A percentile compares a stretch with the other conserved stretches of the same genome.
phyloP scores from a whole-genome alignment of 1,140 invertebrate species.

The Macrobrachium nipponense region DNA sequence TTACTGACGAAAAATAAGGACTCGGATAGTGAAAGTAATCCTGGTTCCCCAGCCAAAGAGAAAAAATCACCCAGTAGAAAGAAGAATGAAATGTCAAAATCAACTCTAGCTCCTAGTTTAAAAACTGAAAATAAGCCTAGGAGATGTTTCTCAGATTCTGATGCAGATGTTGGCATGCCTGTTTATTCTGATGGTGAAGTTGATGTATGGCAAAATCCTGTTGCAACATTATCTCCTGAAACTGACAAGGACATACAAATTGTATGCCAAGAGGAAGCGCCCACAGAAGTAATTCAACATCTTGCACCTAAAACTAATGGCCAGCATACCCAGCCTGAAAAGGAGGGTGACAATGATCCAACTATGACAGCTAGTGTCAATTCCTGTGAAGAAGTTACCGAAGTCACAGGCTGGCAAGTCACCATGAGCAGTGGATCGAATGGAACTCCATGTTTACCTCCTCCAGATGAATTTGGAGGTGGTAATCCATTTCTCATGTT shows the following conservation, averaged over 20 bases:
- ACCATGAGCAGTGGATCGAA: slow-evolving; percentile 53
- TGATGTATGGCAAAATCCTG: slow-evolving; percentile 63
- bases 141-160: slow-evolving; percentile 59
- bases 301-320: slow-evolving; percentile 32
- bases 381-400: slow-evolving; percentile 76
- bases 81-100: slow-evolving; percentile 31
- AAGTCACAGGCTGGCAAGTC: slow-evolving; percentile 67
- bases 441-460: slow-evolving; percentile 74
- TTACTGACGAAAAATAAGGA: slow-evolving; percentile 55
- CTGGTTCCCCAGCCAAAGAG: slow-evolving; percentile 39
- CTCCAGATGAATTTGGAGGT: slow-evolving; percentile 88
- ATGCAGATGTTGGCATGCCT: slow-evolving; percentile 59
- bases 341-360: slow-evolving; percentile 22
- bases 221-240: slow-evolving; percentile 51
- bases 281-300: slow-evolving; percentile 27
- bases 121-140: slow-evolving; percentile 28
- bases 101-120: background rate
- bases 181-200: slow-evolving; percentile 54
- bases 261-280: slow-evolving; percentile 51
- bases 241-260: slow-evolving; percentile 46
- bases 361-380: slow-evolving; percentile 64
- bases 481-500: slow-evolving; percentile 98
- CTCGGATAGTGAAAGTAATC: slow-evolving; percentile 48
- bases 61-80: slow-evolving; percentile 27
- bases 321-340: slow-evolving; percentile 21